A percentile compares a stretch with the other conserved stretches of the same genome.
phyloP scores from a whole-genome alignment of 2,113 vertebrate species.

The Toxotes jaculatrix region DNA sequence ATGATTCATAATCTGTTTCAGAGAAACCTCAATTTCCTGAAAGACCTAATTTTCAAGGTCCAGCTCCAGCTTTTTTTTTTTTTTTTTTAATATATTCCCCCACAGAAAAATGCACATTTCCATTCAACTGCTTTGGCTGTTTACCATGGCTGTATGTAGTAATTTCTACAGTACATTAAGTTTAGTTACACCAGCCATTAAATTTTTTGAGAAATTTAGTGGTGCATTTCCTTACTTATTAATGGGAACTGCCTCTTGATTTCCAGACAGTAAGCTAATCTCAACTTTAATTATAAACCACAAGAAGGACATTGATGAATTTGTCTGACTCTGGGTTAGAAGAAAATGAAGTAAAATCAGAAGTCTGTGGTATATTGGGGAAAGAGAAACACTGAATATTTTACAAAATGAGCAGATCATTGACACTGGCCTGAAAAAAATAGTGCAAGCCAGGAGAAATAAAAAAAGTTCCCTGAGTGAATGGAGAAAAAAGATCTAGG shows the following conservation, averaged over 20 bases:
- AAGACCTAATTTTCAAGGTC: neutral
- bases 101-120: neutral
- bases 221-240: neutral
- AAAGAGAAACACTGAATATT: neutral
- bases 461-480: neutral
- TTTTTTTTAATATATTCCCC: no score
- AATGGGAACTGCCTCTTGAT: neutral
- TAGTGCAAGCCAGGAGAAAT: neutral
- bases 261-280: neutral
- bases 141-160: neutral
- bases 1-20: neutral
- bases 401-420: slow-evolving; percentile 12
- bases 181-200: neutral
- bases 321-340: neutral
- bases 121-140: neutral
- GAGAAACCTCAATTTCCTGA: neutral
- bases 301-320: neutral
- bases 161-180: neutral
- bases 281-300: neutral
- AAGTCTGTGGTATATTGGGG: neutral
- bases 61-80: neutral
- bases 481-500: neutral
- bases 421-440: slow-evolving; percentile 1
- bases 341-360: neutral
- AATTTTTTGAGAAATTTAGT: neutral